Percentiles rank a stretch among this genome's conserved stretches.
Evolutionary conservation across 2,113 vertebrate genomes (phyloP).

Genomic region (Leucopsar rothschildi): DNA sequence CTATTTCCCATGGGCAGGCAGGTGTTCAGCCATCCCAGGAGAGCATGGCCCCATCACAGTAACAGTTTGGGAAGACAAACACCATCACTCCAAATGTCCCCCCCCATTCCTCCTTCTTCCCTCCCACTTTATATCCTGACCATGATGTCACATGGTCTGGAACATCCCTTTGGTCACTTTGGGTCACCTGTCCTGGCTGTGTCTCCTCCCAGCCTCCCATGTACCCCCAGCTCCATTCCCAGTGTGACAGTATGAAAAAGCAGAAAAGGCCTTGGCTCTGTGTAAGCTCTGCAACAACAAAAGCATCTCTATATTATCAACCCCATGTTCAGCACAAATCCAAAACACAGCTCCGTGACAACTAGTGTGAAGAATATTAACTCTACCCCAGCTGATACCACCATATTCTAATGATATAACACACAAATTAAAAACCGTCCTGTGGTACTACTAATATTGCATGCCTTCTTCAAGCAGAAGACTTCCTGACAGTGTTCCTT

Average conservation of each 20-base stretch:
- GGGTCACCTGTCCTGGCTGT: background rate
- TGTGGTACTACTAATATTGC: background rate
- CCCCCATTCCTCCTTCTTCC: background rate
- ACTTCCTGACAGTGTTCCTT: background rate
- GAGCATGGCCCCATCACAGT: accelerated
- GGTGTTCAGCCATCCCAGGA: background rate
- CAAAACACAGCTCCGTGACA: background rate
- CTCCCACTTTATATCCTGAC: accelerated
- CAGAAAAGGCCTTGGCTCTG: background rate
- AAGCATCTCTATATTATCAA: background rate
- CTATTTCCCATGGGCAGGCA: background rate
- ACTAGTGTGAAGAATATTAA: background rate
- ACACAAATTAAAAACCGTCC: background rate
- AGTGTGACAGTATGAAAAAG: accelerated
- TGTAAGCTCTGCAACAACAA: background rate
- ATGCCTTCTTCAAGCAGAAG: background rate
- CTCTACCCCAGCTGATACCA: background rate
- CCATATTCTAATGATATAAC: background rate
- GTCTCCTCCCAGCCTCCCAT: background rate
- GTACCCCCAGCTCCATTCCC: background rate
- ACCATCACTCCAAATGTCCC: accelerated
- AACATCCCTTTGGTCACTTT: background rate
- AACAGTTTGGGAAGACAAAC: background rate
- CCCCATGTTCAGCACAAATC: background rate
- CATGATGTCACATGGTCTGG: background rate